Base-by-base conservation (phyloP, 2,888 invertebrate genomes). In the Eutolmus rufibarbis region DNA sequence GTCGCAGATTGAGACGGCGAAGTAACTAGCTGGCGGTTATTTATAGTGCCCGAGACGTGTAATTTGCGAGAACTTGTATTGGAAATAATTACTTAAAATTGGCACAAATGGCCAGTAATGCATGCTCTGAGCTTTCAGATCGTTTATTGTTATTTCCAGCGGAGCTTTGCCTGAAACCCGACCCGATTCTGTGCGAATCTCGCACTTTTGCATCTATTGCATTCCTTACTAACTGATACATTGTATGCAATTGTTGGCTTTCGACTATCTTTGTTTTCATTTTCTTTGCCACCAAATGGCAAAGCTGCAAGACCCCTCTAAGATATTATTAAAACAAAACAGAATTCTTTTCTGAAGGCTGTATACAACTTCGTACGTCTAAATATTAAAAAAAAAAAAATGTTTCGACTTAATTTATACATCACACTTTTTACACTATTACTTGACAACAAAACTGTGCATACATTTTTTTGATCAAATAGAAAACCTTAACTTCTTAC, bases 1-100 rank as follows among this genome's bases (percentile, higher is more conserved):
- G 28, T 16, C 46, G 34, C 46, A 57, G 57, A 82, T 34, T 34
- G 23, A 34, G 19, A 57, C n/a, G 34, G 37, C 28, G 19, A 76
- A 76, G 16, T 9, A 34, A 57, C 57, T 31, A 56, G 57, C 82
- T 82, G n/a, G 82, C 51, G 57, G 82, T 82, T 81, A 82, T 82
- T 82, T 82, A 82, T 82, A 82, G 82, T 34, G 19, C 51, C 31
- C n/a, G 57, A 82, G 37, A 82, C 57, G 82, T 82, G 37, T 82
- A 82, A 82, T 82, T 82, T 66, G 82, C 57, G 82, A 34, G 66
- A 66, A 57, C 82, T 82, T 82, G 37, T 82, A 56, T 82, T 28
- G 57, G 12, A 66, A 37, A 66, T 82, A 82, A 82, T 37, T 66
- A 82, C 51, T 82, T 4, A 82, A 82, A 82, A 82, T 82, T 82